These are phyloP conservation scores for Phoeniculus purpureus DNA, from an alignment of 2,797 vertebrate species.

Conservation along the genomic window DNA sequence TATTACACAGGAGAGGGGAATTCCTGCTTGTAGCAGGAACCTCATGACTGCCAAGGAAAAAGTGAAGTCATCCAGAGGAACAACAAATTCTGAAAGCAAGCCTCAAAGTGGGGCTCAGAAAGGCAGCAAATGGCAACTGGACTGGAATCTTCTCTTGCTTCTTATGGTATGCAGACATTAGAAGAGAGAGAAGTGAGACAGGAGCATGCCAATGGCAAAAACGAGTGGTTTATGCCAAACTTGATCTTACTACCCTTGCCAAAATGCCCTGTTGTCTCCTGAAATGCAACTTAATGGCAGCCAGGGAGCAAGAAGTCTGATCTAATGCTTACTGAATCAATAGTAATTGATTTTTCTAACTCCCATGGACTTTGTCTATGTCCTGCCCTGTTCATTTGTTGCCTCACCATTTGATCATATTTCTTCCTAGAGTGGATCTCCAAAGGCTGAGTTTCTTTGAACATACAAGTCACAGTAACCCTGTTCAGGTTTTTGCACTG, in stretches of 20 bases:
- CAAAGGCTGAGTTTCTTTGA: background rate
- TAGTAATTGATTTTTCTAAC: slow-evolving; percentile 35
- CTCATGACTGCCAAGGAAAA: background rate
- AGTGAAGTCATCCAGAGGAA: background rate
- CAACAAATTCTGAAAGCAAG: background rate
- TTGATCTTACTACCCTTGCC: background rate
- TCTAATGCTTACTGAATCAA: slow-evolving; percentile 53
- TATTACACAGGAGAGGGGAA: slow-evolving; percentile 5
- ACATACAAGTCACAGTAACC: background rate
- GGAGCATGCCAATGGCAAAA: background rate
- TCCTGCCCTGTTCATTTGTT: slow-evolving; percentile 21
- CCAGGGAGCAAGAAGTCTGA: slow-evolving; percentile 32
- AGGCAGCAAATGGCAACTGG: slow-evolving; percentile 8
- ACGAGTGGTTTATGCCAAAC: background rate
- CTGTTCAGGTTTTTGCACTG: background rate
- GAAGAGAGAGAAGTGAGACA: background rate
- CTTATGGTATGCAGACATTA: background rate
- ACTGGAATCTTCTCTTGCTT: background rate
- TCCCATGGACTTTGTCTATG: background rate
- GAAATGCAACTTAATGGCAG: slow-evolving; percentile 38
- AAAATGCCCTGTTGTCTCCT: slow-evolving; percentile 32
- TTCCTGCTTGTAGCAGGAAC: slow-evolving; percentile 18
- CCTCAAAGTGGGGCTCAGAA: background rate
- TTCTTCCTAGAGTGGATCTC: slow-evolving; percentile 26
- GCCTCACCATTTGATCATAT: background rate